Evolutionary conservation across 2,888 invertebrate genomes (phyloP).

Genomic region (Taphrorychus bicolor): DNA sequence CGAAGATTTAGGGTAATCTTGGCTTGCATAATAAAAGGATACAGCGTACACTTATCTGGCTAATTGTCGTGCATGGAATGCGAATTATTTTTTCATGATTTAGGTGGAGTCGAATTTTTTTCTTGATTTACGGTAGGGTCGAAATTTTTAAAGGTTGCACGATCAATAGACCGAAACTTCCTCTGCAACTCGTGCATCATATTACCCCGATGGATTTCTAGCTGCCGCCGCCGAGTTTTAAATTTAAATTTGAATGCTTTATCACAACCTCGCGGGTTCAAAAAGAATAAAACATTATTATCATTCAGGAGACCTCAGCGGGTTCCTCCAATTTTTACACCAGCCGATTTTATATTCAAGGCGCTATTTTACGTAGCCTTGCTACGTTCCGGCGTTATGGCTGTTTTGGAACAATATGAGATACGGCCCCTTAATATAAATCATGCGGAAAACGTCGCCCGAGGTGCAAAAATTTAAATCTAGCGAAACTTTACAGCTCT

Average conservation of each 20-base stretch:
- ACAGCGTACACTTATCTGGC: not conserved
- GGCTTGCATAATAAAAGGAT: not conserved
- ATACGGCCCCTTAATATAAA: conserved; percentile 36
- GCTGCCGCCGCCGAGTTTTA: conserved; percentile 8
- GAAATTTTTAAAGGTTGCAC: not conserved
- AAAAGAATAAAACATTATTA: conserved; percentile 35
- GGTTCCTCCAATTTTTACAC: conserved; percentile 25
- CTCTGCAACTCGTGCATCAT: conserved; percentile 10
- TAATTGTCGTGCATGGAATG: not conserved
- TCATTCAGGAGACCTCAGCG: conserved; percentile 21
- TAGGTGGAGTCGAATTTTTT: no score
- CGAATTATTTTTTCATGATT: no score
- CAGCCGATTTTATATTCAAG: conserved; percentile 34
- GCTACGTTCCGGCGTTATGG: conserved; percentile 35
- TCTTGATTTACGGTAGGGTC: not conserved
- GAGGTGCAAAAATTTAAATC: conserved; percentile 35
- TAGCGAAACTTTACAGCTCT: conserved; percentile 27
- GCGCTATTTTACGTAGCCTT: conserved; percentile 29
- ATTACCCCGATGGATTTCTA: conserved; percentile 15
- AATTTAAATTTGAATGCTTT: conserved; percentile 31
- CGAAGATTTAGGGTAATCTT: conserved; percentile 16
- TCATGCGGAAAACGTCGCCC: conserved; percentile 31
- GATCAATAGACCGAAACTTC: conserved; percentile 1
- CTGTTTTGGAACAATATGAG: conserved; percentile 40
- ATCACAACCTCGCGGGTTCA: conserved; percentile 26